Evolutionary conservation across 2,888 invertebrate genomes (phyloP), one percentile per base, ranked within the genome.

Genomic region (Antheraea assamensis): DNA sequence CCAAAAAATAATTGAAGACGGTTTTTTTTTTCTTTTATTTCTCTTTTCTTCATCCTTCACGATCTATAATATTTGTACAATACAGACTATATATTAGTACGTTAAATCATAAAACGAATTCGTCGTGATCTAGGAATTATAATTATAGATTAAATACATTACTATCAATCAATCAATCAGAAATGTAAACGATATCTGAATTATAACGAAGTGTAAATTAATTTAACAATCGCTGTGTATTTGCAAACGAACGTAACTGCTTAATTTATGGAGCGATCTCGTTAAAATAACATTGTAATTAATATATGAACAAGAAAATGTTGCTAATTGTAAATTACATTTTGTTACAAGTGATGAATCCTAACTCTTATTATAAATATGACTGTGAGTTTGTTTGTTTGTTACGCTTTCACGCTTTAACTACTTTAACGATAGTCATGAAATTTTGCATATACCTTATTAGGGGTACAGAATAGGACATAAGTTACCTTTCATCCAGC

Each of bases 251-350:
- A 79, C 80, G 80, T 88, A 87, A 88, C 88, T 86, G 83, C 81
- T 83, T 86, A 83, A 87, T 87, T 87, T 84, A 64, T 77, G 80
- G 79, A 81, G 77, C 80, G 79, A 82, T 80, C 81, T 83, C 81
- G 82, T 87, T 86, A 85, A 85, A 80, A 80, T 80, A 85, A 82
- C 79, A 80, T 85, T 88, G 87, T 87, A 88, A 88, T 89, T 87
- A 88, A 85, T 87, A 85, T 81, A 85, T 85, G 85, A 88, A 86
- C 87, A 52, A 52, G 52, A 21, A 85, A 81, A 81, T 83, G 74
- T 77, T 47, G 24, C 7, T 13, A 13, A 42, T 42, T 42, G 42
- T 42, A 42, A 42, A 42, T 42, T 42, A 42, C 10, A 2, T 42
- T 42, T 42, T 7, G 13, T 13, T 7, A 13, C 42, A 13, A 42